Percentiles rank a stretch among this genome's conserved stretches.
These are phyloP conservation scores for Nasonia vitripennis DNA, from an alignment of 1,140 invertebrate species.

Conservation along the genomic window DNA sequence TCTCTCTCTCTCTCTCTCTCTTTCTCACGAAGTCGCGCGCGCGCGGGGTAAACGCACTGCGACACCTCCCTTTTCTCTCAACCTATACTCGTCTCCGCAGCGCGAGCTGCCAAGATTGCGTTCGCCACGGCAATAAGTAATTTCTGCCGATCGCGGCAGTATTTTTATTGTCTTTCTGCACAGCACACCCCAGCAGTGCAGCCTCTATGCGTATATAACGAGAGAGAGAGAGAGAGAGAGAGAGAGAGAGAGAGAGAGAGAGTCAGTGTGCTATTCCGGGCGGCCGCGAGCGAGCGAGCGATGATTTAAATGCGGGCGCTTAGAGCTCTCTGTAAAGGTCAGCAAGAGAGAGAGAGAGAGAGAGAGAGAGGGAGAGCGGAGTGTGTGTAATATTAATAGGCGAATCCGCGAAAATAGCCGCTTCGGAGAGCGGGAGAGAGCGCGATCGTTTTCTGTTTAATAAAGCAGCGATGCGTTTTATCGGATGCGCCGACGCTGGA, in stretches of 20 bases:
- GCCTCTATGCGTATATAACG: background rate
- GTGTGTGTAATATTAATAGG: background rate
- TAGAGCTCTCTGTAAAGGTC: background rate
- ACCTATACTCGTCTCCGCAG: no score
- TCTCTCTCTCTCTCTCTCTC: background rate
- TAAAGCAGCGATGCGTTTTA: background rate
- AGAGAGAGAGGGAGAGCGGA: background rate
- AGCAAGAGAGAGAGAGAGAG: background rate
- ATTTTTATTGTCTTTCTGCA: background rate
- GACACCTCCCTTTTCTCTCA: background rate
- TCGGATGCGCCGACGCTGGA: no score
- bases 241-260: background rate
- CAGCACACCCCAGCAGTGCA: no score
- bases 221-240: no score
- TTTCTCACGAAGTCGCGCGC: background rate
- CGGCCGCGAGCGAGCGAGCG: no score
- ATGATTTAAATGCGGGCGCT: constrained; percentile 1
- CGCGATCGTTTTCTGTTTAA: background rate
- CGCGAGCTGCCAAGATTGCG: background rate
- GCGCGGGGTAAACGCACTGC: background rate
- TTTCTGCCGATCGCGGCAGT: background rate
- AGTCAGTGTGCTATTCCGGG: background rate
- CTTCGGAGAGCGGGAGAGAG: no score
- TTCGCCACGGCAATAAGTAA: background rate
- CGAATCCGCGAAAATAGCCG: background rate